Conservation (phyloP, 2,888 invertebrate species). For the Synergus japonicus region DNA sequence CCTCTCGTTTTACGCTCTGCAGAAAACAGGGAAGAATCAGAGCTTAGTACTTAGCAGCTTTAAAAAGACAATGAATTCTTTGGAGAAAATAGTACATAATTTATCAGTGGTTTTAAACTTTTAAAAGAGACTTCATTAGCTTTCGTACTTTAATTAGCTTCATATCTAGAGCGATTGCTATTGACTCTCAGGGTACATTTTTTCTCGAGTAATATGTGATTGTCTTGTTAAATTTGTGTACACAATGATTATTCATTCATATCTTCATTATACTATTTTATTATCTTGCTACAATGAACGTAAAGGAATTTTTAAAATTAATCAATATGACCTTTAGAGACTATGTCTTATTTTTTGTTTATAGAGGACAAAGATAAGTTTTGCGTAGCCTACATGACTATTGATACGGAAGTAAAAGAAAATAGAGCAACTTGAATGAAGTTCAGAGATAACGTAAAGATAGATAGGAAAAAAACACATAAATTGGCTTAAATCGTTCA, state of each 20-base stretch:
- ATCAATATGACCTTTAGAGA: no score
- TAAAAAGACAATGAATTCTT: background rate
- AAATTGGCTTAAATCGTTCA: no score
- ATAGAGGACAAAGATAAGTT: no score
- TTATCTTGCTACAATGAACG: background rate
- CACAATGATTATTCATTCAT: background rate
- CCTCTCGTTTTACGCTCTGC: slow-evolving; percentile 25
- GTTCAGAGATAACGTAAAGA: background rate
- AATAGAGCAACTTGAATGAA: background rate
- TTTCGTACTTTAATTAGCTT: background rate
- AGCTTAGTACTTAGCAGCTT: background rate
- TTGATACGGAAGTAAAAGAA: background rate
- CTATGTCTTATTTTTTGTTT: no score
- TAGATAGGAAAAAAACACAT: background rate
- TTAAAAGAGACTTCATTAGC: background rate
- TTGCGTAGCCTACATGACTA: no score
- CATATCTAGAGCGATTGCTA: background rate
- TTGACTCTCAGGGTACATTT: background rate
- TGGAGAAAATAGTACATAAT: background rate
- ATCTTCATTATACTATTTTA: background rate
- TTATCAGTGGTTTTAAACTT: background rate
- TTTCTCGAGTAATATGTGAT: background rate
- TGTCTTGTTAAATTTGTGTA: background rate
- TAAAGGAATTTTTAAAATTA: background rate
- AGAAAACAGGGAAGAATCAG: background rate